A percentile compares a stretch with the other conserved stretches of the same genome.
These are phyloP conservation scores for Turnix velox DNA, from an alignment of 2,113 vertebrate species.

Conservation along the genomic window DNA sequence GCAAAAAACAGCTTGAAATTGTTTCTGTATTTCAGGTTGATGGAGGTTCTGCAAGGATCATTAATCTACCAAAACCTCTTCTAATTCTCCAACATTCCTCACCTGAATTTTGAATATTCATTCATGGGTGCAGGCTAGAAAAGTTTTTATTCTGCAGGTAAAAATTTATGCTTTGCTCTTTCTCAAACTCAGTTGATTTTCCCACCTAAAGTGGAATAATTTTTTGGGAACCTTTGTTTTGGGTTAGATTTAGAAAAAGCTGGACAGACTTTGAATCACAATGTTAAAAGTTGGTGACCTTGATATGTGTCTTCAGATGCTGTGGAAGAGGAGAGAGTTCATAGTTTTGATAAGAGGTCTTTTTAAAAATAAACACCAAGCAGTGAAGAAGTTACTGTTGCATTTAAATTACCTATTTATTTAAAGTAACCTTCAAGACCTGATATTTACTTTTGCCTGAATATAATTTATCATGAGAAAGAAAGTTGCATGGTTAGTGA, in stretches of 20 bases:
- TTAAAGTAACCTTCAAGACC: constrained; percentile 67
- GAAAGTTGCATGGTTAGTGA: constrained; percentile 39
- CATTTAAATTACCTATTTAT: constrained; percentile 72
- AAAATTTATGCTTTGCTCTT: not conserved
- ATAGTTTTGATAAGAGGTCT: constrained; percentile 13
- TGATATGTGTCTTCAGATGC: not conserved
- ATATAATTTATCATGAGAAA: constrained; percentile 57
- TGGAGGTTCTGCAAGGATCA: not conserved
- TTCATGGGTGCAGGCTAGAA: not conserved
- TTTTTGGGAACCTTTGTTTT: not conserved
- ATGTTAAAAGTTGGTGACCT: not conserved
- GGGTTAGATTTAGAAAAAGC: not conserved
- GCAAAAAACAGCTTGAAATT: not conserved
- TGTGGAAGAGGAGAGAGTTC: not conserved
- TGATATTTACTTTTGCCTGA: constrained; percentile 47
- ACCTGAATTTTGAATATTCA: not conserved
- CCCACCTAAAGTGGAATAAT: not conserved
- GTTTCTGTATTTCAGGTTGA: not conserved
- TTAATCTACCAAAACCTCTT: not conserved
- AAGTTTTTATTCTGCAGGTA: not conserved
- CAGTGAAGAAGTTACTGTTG: constrained; percentile 49
- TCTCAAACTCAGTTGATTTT: not conserved
- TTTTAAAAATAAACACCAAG: constrained; percentile 40
- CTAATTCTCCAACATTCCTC: not conserved
- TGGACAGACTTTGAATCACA: not conserved